Percentiles rank a stretch among this genome's conserved stretches.
phyloP scores from a whole-genome alignment of 2,113 vertebrate genomes.

The Xerus inauris region DNA sequence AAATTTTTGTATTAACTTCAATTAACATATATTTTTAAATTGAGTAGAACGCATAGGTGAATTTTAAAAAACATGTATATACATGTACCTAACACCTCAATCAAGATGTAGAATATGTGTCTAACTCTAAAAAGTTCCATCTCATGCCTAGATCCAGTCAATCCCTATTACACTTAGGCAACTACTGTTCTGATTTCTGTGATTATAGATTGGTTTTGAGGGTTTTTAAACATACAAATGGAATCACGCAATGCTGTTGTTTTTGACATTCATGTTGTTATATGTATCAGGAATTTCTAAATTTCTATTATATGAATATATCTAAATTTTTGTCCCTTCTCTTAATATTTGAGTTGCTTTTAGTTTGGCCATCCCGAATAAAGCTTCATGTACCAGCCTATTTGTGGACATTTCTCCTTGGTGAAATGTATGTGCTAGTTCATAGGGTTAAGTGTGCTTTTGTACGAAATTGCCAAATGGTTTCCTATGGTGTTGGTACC shows the following conservation, averaged over 20 bases:
- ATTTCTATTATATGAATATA: neutral
- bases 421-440: neutral
- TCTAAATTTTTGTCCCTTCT: neutral
- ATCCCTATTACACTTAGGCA: neutral
- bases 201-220: neutral
- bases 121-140: neutral
- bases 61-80: neutral
- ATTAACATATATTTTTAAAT: neutral
- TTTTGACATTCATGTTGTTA: neutral
- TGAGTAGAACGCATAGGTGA: neutral
- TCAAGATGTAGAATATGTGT: neutral
- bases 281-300: slow-evolving; percentile 11
- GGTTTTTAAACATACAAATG: neutral
- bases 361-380: neutral
- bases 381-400: neutral
- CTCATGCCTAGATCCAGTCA: neutral
- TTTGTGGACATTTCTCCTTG: neutral
- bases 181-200: neutral
- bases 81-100: neutral
- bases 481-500: neutral
- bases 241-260: neutral
- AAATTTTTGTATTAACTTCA: neutral
- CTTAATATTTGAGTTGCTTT: neutral
- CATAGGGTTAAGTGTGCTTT: neutral
- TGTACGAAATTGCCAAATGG: neutral